A percentile compares a stretch with the other conserved stretches of the same genome.
Evolutionary conservation across 2,797 vertebrate species (phyloP).

Genomic region (Lophius americanus): DNA sequence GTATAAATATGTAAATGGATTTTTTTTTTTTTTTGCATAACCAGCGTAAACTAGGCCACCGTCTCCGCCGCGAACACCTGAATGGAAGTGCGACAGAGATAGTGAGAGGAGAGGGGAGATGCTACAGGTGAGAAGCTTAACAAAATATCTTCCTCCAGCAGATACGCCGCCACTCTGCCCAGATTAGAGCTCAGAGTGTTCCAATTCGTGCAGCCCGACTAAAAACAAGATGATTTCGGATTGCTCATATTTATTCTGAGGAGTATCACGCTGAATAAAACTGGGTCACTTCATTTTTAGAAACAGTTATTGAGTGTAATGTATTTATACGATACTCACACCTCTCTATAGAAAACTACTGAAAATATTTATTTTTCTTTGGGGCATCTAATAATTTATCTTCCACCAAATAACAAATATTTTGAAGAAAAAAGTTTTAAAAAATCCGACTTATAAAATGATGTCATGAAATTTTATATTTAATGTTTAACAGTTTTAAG

Average conservation of each 20-base stretch:
- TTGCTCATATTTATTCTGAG: background rate
- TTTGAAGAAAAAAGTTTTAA: too few relatives aligned
- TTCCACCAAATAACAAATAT: too few relatives aligned
- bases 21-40: slow-evolving; percentile 30
- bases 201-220: slow-evolving; percentile 10
- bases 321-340: background rate
- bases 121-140: slow-evolving; percentile 50
- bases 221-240: slow-evolving; percentile 6
- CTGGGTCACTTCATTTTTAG: background rate
- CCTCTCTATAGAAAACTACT: too few relatives aligned
- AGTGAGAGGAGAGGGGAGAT: slow-evolving; percentile 15
- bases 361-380: too few relatives aligned
- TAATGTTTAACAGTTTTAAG: too few relatives aligned
- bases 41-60: slow-evolving; percentile 61
- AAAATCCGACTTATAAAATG: too few relatives aligned
- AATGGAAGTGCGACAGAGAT: slow-evolving; percentile 46
- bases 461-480: too few relatives aligned
- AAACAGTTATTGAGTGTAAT: background rate
- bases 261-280: background rate
- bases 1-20: slow-evolving; percentile 53
- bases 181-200: slow-evolving; percentile 46
- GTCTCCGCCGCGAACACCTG: slow-evolving; percentile 64
- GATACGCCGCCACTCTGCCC: slow-evolving; percentile 31
- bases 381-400: too few relatives aligned
- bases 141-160: slow-evolving; percentile 54